Evolutionary conservation across 2,113 vertebrate species (phyloP).

Genomic region (Mesoclemmys tuberculata): DNA sequence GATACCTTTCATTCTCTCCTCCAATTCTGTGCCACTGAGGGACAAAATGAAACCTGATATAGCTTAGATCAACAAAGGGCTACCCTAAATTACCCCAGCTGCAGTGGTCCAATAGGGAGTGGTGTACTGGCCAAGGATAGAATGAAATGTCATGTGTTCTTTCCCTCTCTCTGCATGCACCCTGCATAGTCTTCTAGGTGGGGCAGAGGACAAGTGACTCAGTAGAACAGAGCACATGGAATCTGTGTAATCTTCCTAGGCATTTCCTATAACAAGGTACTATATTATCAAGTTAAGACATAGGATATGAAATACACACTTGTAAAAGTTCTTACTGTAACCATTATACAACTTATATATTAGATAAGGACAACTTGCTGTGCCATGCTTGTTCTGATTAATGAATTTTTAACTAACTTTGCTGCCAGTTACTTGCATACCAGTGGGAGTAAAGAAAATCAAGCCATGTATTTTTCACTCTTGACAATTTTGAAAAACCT

Average conservation of each 20-base stretch:
- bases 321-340: background rate
- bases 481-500: background rate
- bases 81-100: background rate
- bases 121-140: background rate
- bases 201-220: no score
- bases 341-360: background rate
- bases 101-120: background rate
- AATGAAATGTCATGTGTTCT: background rate
- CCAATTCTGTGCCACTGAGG: background rate
- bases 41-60: background rate
- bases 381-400: background rate
- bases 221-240: background rate
- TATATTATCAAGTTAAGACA: background rate
- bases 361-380: background rate
- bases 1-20: background rate
- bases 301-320: background rate
- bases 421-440: background rate
- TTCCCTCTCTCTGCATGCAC: background rate
- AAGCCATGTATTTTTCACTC: background rate
- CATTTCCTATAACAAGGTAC: background rate
- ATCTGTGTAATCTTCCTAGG: background rate
- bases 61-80: background rate
- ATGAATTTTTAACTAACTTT: background rate
- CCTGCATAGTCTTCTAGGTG: no score
- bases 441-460: background rate